Conservation (phyloP, 2,113 vertebrate species). For the Mesembrinibis cayennensis region DNA sequence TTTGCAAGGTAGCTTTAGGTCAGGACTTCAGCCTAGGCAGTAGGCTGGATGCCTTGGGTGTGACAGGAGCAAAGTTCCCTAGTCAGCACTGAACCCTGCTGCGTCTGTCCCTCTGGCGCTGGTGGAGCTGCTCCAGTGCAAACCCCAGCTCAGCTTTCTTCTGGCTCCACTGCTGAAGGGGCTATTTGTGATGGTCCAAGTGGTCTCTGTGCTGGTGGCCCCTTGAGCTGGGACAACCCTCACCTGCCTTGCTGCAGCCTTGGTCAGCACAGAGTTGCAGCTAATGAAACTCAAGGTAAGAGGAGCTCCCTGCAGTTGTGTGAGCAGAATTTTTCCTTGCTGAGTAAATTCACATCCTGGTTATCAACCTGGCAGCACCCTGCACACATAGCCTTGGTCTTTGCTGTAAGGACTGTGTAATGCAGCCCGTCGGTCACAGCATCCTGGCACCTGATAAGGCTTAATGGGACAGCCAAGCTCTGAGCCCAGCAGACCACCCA, state of each 20-base stretch:
- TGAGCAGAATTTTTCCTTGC: background rate
- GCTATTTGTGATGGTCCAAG: background rate
- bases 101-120: background rate
- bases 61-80: background rate
- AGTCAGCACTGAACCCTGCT: background rate
- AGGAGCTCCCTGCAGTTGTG: background rate
- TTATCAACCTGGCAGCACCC: background rate
- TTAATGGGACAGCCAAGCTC: background rate
- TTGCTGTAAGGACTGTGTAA: background rate
- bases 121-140: background rate
- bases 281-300: background rate
- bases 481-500: background rate
- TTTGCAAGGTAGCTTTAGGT: background rate
- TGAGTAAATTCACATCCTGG: background rate
- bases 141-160: background rate
- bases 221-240: background rate
- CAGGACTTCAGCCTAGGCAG: background rate
- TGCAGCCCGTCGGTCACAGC: accelerated
- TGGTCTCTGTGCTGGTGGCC: background rate
- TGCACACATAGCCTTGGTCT: background rate
- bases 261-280: background rate
- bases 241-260: background rate
- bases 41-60: background rate
- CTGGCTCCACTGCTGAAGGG: background rate
- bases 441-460: background rate